A percentile compares a stretch with the other conserved stretches of the same genome.
Evolutionary conservation across 2,113 vertebrate species (phyloP).

Genomic region (Speoplatyrhinus poulsoni): DNA sequence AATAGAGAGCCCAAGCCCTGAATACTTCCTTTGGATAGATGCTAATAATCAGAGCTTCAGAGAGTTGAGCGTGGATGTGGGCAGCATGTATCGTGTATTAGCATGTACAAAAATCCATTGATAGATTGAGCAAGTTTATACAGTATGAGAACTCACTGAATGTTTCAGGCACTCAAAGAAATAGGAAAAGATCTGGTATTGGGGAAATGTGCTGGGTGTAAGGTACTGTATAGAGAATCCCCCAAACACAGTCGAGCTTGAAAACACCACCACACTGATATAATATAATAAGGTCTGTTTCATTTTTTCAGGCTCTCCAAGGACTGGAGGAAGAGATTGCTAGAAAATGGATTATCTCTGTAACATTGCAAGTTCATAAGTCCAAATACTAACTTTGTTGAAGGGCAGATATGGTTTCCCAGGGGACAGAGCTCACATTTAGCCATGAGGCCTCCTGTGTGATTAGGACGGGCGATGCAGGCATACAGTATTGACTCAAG

Average conservation of each 20-base stretch:
- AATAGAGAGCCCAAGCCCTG: slow-evolving; percentile 49
- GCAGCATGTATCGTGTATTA: neutral
- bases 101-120: slow-evolving; percentile 5
- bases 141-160: slow-evolving; percentile 40
- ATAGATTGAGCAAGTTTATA: slow-evolving; percentile 12
- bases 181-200: slow-evolving; percentile 62
- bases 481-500: slow-evolving; percentile 64
- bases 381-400: slow-evolving; percentile 79
- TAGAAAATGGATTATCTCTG: slow-evolving; percentile 76
- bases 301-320: slow-evolving; percentile 68
- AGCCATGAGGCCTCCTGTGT: slow-evolving; percentile 74
- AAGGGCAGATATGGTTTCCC: slow-evolving; percentile 77
- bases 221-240: slow-evolving; percentile 45
- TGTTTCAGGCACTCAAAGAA: slow-evolving; percentile 57
- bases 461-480: slow-evolving; percentile 70
- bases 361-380: slow-evolving; percentile 75
- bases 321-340: slow-evolving; percentile 69
- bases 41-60: slow-evolving; percentile 40
- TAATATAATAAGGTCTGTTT: slow-evolving; percentile 74
- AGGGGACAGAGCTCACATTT: slow-evolving; percentile 72
- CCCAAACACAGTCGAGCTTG: slow-evolving; percentile 67
- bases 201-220: slow-evolving; percentile 60
- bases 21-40: slow-evolving; percentile 53
- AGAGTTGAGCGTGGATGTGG: slow-evolving; percentile 17
- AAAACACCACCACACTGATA: slow-evolving; percentile 70